These are phyloP conservation scores for Saguinus midas DNA, from an alignment of 2,113 vertebrate genomes.

Conservation along the genomic window DNA sequence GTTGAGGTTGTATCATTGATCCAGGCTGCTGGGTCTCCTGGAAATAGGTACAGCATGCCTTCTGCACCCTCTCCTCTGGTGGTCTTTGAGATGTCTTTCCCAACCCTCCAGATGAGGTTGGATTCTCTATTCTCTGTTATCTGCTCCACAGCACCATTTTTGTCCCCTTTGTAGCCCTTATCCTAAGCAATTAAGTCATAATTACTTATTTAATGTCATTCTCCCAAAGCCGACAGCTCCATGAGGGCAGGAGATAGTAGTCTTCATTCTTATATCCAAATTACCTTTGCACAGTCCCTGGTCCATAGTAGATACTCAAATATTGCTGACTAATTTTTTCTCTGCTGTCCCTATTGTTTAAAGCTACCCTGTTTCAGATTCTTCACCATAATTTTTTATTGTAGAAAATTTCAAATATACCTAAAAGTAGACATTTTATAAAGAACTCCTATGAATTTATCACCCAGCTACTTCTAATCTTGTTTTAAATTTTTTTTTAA, in stretches of 20 bases:
- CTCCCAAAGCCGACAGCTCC: background rate
- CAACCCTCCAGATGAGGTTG: background rate
- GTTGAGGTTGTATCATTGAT: background rate
- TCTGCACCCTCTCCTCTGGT: background rate
- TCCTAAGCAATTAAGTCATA: background rate
- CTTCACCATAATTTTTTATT: slow-evolving; percentile 7
- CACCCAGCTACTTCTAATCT: background rate
- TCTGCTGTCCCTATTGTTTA: background rate
- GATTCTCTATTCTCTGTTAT: background rate
- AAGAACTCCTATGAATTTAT: background rate
- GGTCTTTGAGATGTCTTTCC: background rate
- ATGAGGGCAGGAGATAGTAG: background rate
- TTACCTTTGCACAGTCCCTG: background rate
- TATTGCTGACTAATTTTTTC: background rate
- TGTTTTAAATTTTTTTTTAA: background rate
- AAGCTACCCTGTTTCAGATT: background rate
- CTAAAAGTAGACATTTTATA: slow-evolving; percentile 3
- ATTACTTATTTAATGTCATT: background rate
- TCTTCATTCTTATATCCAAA: background rate
- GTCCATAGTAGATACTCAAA: background rate
- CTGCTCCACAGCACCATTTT: background rate
- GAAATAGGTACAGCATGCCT: background rate
- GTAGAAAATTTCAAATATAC: background rate
- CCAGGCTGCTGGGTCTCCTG: background rate
- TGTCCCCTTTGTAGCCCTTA: background rate